These are phyloP conservation scores for Myotis pilosus DNA, from an alignment of 2,797 vertebrate genomes.

Conservation along the genomic window DNA sequence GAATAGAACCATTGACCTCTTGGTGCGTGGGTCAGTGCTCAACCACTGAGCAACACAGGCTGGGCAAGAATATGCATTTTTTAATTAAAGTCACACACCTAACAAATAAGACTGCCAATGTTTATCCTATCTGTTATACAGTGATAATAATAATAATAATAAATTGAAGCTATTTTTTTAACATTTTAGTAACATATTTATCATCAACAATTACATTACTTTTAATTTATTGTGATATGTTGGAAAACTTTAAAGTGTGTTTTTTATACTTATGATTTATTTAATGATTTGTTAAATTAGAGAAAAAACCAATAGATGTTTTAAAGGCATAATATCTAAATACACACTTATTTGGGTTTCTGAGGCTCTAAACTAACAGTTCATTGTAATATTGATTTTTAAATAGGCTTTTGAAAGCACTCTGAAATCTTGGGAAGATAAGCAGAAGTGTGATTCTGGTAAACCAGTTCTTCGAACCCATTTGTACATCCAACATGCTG, in stretches of 20 bases:
- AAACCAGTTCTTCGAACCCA: conserved; percentile 91
- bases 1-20: too few relatives aligned
- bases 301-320: background rate
- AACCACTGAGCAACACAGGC: too few relatives aligned
- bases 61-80: background rate
- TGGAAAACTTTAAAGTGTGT: background rate
- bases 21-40: too few relatives aligned
- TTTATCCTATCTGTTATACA: background rate
- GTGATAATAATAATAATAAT: background rate
- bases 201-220: background rate
- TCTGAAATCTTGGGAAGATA: conserved; percentile 98
- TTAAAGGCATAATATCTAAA: background rate
- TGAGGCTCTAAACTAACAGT: background rate
- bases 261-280: background rate
- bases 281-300: background rate
- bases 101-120: conserved; percentile 7
- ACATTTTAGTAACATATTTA: background rate
- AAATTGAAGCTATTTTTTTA: background rate
- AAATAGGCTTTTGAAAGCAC: conserved; percentile 97
- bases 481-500: conserved; percentile 93
- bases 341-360: background rate
- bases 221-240: background rate
- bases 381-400: conserved; percentile 57
- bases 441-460: conserved; percentile 93
- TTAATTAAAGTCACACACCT: background rate